Base-by-base conservation (phyloP, 2,797 vertebrate genomes). In the Aselliscus stoliczkanus region DNA sequence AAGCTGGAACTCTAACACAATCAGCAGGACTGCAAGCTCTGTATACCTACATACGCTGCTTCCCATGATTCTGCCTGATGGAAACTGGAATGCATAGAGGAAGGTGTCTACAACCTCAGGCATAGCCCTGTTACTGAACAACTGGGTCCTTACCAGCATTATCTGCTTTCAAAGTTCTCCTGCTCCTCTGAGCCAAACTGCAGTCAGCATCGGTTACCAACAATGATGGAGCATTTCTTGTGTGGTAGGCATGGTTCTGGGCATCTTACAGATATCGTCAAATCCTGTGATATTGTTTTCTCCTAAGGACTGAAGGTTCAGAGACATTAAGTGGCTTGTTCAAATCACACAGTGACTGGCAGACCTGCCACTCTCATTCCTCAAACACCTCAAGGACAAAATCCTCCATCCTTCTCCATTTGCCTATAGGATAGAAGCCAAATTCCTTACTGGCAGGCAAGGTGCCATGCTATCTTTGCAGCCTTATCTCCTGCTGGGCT, bases 401-500 rank as follows among this genome's bases (percentile, higher is more conserved):
- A 76, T 67, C 65, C 73, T 70, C 90, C 95, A 95, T 95, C 83
- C 62, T 64, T 86, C 54, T 93, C 79, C 60, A 58, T 82, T 83
- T 37, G 82, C 93, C 89, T 83, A 73, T 37, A 96, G 94, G 88
- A 96, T 60, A 72, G 88, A 96, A 82, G 94, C 96, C 97, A 95
- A 86, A 84, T 64, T 95, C 85, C 79, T 95, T 47, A 47, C 77
- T 93, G 90, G 93, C 58, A 88, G 95, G 93, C 95, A 69, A 94
- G 93, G 94, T 82, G 89, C 94, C 86, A 47, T 25, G n/a, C 73
- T 97, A 95, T 97, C 97, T 93, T 90, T 8, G 67, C 70, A 65
- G 6, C 79, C 91, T 97, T 97, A 97, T 97, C 97, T 97, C 65
- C 67, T 5, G 7, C 93, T 93, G 88, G 91, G 89, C 94, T 96